Evolutionary conservation across 1,140 invertebrate species (phyloP).

Genomic region (Epicauta chinensis): DNA sequence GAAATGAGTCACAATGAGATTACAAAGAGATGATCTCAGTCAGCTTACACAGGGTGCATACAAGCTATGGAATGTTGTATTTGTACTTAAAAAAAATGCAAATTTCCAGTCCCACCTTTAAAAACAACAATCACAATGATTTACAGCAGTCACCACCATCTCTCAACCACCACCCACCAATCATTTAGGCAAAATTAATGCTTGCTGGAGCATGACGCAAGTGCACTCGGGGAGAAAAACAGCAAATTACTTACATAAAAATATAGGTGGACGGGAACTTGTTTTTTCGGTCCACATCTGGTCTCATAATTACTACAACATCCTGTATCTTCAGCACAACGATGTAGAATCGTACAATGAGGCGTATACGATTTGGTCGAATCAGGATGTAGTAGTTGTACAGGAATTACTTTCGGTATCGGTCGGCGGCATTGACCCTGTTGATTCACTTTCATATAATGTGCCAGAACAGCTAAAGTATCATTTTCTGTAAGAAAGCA

Average conservation of each 20-base stretch:
- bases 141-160: no score
- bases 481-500: constrained; percentile 21
- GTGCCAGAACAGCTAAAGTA: constrained; percentile 45
- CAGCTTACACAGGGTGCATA: no score
- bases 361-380: constrained; percentile 64
- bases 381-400: constrained; percentile 58
- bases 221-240: no score
- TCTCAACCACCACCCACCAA: no score
- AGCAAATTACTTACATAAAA: constrained; percentile 60
- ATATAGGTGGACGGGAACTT: constrained; percentile 56
- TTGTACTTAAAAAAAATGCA: no score
- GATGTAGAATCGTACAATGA: constrained; percentile 65
- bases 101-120: no score
- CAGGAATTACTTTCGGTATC: constrained; percentile 53
- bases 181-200: no score
- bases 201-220: no score
- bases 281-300: constrained; percentile 60
- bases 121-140: no score
- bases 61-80: no score
- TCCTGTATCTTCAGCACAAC: constrained; percentile 71
- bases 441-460: constrained; percentile 50
- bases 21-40: no score
- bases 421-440: constrained; percentile 59
- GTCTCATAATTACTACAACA: constrained; percentile 58
- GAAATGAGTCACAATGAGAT: no score